Conservation (phyloP, 2,113 vertebrate genomes). For the Sylvietta virens region DNA sequence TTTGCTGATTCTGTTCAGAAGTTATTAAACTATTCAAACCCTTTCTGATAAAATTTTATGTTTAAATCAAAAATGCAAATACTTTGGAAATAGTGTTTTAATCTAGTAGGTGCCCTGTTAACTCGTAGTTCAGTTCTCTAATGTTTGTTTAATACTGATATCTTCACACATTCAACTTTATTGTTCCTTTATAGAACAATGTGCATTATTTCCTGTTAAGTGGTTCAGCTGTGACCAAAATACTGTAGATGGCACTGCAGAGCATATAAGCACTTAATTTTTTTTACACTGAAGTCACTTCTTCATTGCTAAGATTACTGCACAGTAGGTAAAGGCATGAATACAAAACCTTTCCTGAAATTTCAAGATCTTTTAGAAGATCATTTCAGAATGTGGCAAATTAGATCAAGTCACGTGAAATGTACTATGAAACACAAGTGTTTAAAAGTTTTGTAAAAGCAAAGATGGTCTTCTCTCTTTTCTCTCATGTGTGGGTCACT, state of each 20-base stretch:
- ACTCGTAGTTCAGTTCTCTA: not conserved
- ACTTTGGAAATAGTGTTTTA: not conserved
- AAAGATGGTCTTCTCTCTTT: not conserved
- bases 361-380: not conserved
- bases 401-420: not conserved
- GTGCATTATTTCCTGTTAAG: not conserved
- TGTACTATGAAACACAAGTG: not conserved
- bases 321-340: not conserved
- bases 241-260: constrained; percentile 25
- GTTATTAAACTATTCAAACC: not conserved
- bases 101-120: not conserved
- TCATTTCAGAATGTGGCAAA: not conserved
- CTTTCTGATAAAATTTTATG: not conserved
- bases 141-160: not conserved
- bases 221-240: not conserved
- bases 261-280: not conserved
- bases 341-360: not conserved
- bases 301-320: not conserved
- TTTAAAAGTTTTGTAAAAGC: not conserved
- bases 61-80: not conserved
- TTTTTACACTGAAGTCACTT: not conserved
- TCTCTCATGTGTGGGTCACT: not conserved
- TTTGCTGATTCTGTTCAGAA: not conserved
- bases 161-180: not conserved
- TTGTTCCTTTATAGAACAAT: not conserved